phyloP scores from a whole-genome alignment of 2,888 invertebrate species.

The Heliconius ismenius region DNA sequence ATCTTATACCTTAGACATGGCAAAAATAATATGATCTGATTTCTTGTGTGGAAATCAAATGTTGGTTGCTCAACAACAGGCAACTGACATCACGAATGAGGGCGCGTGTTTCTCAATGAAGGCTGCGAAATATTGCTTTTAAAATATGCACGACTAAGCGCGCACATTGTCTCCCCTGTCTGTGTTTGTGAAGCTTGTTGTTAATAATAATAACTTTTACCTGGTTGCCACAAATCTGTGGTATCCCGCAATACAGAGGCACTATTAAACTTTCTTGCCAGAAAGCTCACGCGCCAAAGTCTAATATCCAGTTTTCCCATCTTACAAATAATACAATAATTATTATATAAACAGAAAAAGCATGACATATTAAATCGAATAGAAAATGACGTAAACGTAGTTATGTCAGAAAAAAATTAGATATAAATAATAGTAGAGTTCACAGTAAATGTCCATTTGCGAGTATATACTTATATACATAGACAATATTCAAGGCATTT shows the following conservation, averaged over 20 bases:
- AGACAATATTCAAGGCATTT: not conserved
- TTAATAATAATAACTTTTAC: conserved; percentile 23
- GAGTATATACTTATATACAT: too few species aligned
- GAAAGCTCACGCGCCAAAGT: conserved; percentile 1
- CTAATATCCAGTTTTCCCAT: conserved; percentile 2
- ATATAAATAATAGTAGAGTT: not conserved
- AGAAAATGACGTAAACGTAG: not conserved
- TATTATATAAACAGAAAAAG: conserved; percentile 14
- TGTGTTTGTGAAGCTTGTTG: not conserved
- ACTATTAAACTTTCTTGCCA: conserved; percentile 45
- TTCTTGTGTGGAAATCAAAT: conserved; percentile 75
- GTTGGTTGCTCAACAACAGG: conserved; percentile 73
- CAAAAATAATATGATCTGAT: conserved; percentile 66
- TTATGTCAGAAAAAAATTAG: conserved; percentile 2
- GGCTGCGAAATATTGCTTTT: conserved; percentile 77
- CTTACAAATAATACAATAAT: not conserved
- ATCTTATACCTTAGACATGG: conserved; percentile 53
- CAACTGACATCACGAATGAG: conserved; percentile 76
- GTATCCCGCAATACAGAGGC: conserved; percentile 39
- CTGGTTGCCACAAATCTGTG: conserved; percentile 50
- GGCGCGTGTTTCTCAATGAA: conserved; percentile 78
- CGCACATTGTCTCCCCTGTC: conserved; percentile 60
- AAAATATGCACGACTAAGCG: conserved; percentile 77
- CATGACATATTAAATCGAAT: not conserved
- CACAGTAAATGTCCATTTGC: not conserved